Conservation (phyloP, 2,888 invertebrate genomes). For the Branchellion lobata region DNA sequence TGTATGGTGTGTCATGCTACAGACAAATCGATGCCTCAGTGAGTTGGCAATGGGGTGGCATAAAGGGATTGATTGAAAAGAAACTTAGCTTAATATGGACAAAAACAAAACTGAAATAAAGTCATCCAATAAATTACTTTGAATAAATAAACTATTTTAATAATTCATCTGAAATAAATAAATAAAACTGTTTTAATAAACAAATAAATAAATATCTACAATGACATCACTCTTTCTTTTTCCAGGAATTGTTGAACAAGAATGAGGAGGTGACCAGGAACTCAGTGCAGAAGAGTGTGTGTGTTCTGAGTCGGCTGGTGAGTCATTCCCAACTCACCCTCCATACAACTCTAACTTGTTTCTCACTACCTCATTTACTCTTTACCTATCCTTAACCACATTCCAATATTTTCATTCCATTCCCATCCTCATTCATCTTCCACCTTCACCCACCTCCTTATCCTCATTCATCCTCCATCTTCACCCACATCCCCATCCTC, state of each 20-base stretch:
- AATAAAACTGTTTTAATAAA: too few relatives aligned
- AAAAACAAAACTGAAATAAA: background rate
- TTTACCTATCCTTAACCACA: too few relatives aligned
- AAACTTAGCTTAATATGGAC: background rate
- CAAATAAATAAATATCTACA: background rate
- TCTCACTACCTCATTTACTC: too few relatives aligned
- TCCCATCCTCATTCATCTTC: background rate
- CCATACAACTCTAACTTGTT: background rate
- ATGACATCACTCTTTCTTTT: background rate
- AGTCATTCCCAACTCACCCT: constrained; percentile 4
- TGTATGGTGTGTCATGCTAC: constrained; percentile 96
- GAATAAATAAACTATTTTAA: background rate
- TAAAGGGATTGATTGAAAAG: background rate
- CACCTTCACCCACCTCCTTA: background rate
- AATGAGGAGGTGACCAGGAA: constrained; percentile 94
- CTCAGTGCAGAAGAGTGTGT: constrained; percentile 96
- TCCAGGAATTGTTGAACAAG: constrained; percentile 81
- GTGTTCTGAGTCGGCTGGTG: constrained; percentile 79
- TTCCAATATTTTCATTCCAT: too few relatives aligned
- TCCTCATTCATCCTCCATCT: background rate
- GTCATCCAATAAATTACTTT: background rate
- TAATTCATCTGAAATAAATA: background rate
- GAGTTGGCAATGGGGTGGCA: background rate
- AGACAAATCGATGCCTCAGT: constrained; percentile 87
- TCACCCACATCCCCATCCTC: background rate